Base-by-base conservation (phyloP, 2,888 invertebrate genomes). In the Drosophila merina region DNA sequence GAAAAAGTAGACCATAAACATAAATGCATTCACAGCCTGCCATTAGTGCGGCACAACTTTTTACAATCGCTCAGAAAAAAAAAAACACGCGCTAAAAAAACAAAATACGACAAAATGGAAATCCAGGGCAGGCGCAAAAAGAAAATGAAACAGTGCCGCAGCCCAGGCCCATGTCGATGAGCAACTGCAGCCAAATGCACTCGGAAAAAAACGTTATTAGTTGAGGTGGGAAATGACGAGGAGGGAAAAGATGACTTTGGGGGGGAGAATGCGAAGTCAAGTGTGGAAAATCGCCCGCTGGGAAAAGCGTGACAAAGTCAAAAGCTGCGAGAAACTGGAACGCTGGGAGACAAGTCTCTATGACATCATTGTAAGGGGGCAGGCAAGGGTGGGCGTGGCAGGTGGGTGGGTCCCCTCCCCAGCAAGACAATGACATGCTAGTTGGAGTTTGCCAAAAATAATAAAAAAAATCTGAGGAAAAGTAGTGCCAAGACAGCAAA, bases 1-100 rank as follows among this genome's bases (percentile, higher is more conserved):
- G 57, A 67, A 74, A 81, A 84, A 78, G 55, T 85, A 82, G 82
- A 82, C 72, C 81, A 84, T 84, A 77, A 86, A 73, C 73, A 72
- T 72, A 72, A 72, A 72, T 82, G 82, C 87, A 81, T 86, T 81
- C 81, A 83, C 57, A 75, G 68, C 68, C 68, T 75, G 81, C 80
- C 84, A 86, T 86, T 86, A 86, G 74, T 68, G 83, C 55, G 49
- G 40, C 66, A 70, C 62, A 69, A 57, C 57, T 57, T 68, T 54
- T 70, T 36, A 73, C 55, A 69, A 59, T 58, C 52, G 42, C 59
- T 42, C 52, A 64, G 60, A 63, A 58, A 40, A 67, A 40, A 67
- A 63, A 58, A 44, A 62, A 56, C 28, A 56, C 28, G 51, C 31
- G 51, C 30, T 40, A 49, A 49, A 71, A 56, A 63, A 72, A 63